Percentiles rank a stretch among this genome's conserved stretches.
phyloP scores from a whole-genome alignment of 2,113 vertebrate genomes.

The Notothenia rossii region DNA sequence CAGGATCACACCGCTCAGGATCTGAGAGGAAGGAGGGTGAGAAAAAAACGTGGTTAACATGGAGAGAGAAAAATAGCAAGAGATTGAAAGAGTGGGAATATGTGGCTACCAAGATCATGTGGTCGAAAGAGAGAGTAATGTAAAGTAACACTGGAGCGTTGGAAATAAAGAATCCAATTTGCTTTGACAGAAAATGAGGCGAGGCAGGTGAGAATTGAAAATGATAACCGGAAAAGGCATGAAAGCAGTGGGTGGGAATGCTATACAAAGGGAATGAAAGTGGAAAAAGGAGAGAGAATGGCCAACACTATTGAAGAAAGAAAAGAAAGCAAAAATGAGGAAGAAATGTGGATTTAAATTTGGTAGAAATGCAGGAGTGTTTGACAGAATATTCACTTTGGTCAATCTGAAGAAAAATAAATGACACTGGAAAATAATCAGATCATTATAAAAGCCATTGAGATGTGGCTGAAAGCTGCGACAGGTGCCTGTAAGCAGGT shows the following conservation, averaged over 20 bases:
- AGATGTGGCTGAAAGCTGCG: background rate
- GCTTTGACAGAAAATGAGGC: constrained; percentile 29
- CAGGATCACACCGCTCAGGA: constrained; percentile 92
- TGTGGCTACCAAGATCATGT: background rate
- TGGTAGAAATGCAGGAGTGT: background rate
- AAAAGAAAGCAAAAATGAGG: constrained; percentile 4
- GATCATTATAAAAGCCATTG: background rate
- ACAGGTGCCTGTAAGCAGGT: background rate
- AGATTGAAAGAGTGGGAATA: background rate
- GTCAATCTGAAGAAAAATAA: background rate
- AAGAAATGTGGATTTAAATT: constrained; percentile 12
- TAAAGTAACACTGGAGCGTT: constrained; percentile 6
- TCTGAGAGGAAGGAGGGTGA: constrained; percentile 78
- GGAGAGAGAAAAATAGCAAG: background rate
- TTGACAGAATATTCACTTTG: background rate
- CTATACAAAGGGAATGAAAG: constrained; percentile 37
- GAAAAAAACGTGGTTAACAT: constrained; percentile 1
- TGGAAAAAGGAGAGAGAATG: constrained; percentile 29
- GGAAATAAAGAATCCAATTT: constrained; percentile 36
- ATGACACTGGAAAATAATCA: background rate
- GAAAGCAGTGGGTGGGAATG: constrained; percentile 56
- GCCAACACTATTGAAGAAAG: constrained; percentile 11
- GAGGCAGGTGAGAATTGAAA: constrained; percentile 70
- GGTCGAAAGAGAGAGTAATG: background rate
- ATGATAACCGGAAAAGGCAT: constrained; percentile 50